Evolutionary conservation across 37 sponge, comb jelly and placozoan species (phyloP), one percentile per base, ranked within the genome.

Genomic region (Theonella swinhoei): DNA sequence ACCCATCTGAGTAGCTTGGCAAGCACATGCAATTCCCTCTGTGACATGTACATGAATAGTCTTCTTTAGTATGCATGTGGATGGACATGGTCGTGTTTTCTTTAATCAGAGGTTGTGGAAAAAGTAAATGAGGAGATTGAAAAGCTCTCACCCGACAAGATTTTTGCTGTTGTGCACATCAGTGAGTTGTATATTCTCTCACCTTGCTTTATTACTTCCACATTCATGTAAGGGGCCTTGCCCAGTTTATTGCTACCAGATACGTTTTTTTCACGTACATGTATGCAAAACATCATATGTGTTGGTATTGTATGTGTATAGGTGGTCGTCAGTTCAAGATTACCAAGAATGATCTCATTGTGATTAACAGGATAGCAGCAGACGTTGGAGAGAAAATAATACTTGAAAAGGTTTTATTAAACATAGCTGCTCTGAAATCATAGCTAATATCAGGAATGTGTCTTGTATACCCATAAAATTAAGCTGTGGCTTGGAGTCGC

Each of bases 261-360:
- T n/a, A n/a, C n/a, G n/a, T n/a, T n/a, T n/a, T n/a, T n/a, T n/a
- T n/a, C n/a, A n/a, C n/a, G n/a, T n/a, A n/a, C n/a, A n/a, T n/a
- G n/a, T n/a, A n/a, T n/a, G n/a, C n/a, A n/a, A n/a, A n/a, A n/a
- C n/a, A n/a, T n/a, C n/a, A n/a, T n/a, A n/a, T n/a, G n/a, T n/a
- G n/a, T n/a, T n/a, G n/a, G n/a, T n/a, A n/a, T n/a, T n/a, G n/a
- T n/a, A n/a, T n/a, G 30, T 33, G 28, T 76, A 7, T 69, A 94
- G 95, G 92, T 85, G 95, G 95, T 28, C 74, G 92, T 0, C 95
- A 94, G 77, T 90, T 90, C 86, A 94, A 94, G 68, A 64, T 94
- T 22, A 94, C 95, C 19, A 29, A 66, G 4, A 91, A 91, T 82
- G 95, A 94, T 38, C 74, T 91, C 43, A 80, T 94, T 7, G 86